Base-by-base conservation (phyloP, 2,888 invertebrate genomes). In the Euphydryas editha region DNA sequence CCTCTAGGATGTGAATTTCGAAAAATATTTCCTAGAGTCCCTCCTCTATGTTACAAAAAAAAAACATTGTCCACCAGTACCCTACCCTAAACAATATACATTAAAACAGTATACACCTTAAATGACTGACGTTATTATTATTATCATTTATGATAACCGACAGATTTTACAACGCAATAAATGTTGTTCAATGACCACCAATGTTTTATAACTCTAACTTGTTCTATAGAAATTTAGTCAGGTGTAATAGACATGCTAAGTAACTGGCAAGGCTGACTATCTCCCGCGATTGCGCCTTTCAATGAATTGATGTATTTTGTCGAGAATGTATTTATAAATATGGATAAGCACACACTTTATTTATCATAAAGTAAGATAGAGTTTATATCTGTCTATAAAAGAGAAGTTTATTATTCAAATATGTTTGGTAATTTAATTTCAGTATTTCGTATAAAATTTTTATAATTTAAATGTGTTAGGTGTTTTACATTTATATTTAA, bases 81-180 rank as follows among this genome's bases (percentile, higher is more conserved):
- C n/a, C n/a, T n/a, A n/a, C n/a, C n/a, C n/a, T n/a, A n/a, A n/a
- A n/a, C n/a, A n/a, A n/a, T n/a, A n/a, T n/a, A n/a, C n/a, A n/a
- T n/a, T 8, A 7, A 18, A 17, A n/a, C n/a, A 54, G 10, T 63
- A 49, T 10, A 11, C 15, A 11, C 63, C 68, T 59, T 62, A 62
- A 62, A 21, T 63, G 65, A 67, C 71, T 67, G 62, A 67, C 62
- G 54, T 61, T 72, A 64, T 72, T 69, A 71, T 71, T 69, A 73
- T 67, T 72, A 72, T 74, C 68, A 71, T 72, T 72, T 73, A 70
- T 73, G 71, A 68, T 68, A 67, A 73, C 72, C 67, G 60, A 58
- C 62, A 55, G 67, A 58, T 66, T 76, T 76, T 76, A 75, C 71
- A 71, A 66, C 70, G 72, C 62, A 62, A 68, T 76, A 76, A 75